phyloP scores from a whole-genome alignment of 2,797 vertebrate genomes.

The Ctenosaura bakeri region DNA sequence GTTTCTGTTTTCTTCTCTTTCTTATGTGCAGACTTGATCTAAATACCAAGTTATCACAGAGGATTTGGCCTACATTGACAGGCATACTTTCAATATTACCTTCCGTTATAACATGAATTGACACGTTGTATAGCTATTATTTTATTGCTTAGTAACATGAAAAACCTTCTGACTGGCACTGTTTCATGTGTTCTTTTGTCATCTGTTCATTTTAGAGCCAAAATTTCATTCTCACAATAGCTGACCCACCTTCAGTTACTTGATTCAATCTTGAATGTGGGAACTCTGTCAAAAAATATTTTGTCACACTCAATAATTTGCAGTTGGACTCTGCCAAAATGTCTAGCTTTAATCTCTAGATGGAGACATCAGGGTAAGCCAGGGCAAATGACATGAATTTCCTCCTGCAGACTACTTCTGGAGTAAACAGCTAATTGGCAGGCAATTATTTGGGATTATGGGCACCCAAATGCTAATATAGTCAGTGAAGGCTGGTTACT shows the following conservation, averaged over 20 bases:
- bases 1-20: not conserved
- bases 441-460: not conserved
- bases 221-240: slow-evolving; percentile 25
- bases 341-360: slow-evolving; percentile 1
- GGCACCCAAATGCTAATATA: not conserved
- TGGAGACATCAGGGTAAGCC: slow-evolving; percentile 13
- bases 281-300: slow-evolving; percentile 48
- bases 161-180: not conserved
- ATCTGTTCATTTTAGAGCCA: not conserved
- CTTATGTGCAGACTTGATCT: not conserved
- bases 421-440: slow-evolving; percentile 5
- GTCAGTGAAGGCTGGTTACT: not conserved
- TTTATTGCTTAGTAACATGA: not conserved
- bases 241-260: slow-evolving; percentile 12
- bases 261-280: slow-evolving; percentile 16
- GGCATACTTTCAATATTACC: not conserved
- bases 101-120: slow-evolving; percentile 25
- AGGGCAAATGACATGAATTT: not conserved
- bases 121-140: slow-evolving; percentile 13
- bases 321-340: slow-evolving; percentile 42
- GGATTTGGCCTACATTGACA: not conserved
- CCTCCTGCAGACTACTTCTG: not conserved
- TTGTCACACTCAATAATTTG: slow-evolving; percentile 24
- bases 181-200: slow-evolving; percentile 20
- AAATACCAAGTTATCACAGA: not conserved